A percentile compares a stretch with the other conserved stretches of the same genome.
These are phyloP conservation scores for Gryon sp. DNA, from an alignment of 1,140 invertebrate genomes.

Conservation along the genomic window DNA sequence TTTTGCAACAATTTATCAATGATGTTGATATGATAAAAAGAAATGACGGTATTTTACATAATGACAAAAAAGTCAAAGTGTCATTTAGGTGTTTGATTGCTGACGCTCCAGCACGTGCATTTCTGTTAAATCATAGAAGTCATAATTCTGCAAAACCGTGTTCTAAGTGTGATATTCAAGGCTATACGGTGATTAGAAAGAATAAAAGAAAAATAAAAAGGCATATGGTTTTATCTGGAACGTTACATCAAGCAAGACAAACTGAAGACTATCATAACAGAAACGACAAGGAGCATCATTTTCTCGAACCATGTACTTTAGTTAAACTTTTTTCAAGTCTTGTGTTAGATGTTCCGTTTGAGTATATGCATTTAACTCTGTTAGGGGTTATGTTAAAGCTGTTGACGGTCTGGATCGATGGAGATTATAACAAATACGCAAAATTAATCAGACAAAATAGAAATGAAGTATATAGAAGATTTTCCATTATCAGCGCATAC, in stretches of 20 bases:
- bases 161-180: slow-evolving; percentile 16
- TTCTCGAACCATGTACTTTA: background rate
- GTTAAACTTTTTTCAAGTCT: background rate
- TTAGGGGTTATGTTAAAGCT: background rate
- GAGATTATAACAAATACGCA: background rate
- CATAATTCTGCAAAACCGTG: slow-evolving; percentile 6
- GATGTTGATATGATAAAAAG: background rate
- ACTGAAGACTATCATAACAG: background rate
- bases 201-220: background rate
- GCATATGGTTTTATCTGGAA: background rate
- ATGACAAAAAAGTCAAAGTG: background rate
- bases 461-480: background rate
- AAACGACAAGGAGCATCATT: slow-evolving; percentile 1
- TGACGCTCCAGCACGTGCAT: slow-evolving; percentile 20
- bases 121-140: slow-evolving; percentile 3
- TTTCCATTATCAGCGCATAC: background rate
- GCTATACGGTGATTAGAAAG: background rate
- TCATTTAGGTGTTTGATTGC: slow-evolving; percentile 13
- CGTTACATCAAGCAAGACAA: background rate
- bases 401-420: background rate
- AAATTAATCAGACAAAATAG: background rate
- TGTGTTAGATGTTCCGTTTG: background rate
- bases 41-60: background rate
- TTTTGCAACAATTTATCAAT: slow-evolving; percentile 6
- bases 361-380: slow-evolving; percentile 2